Evolutionary conservation across 2,888 invertebrate species (phyloP).

Genomic region (Lapara coniferarum): DNA sequence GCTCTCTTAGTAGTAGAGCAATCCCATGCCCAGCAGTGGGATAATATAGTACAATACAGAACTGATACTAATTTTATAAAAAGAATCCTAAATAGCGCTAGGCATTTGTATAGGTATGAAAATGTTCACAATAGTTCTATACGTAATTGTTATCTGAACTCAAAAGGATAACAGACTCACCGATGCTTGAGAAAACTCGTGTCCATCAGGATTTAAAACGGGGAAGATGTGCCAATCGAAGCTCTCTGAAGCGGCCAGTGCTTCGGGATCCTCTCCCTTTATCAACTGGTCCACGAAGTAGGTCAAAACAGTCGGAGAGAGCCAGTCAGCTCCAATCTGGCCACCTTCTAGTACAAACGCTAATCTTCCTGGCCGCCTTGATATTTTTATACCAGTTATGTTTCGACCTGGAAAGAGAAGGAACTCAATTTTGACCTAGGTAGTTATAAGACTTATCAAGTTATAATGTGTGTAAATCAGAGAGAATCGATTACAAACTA

Average conservation of each 20-base stretch:
- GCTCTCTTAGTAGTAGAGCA: no score
- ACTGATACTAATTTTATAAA: no score
- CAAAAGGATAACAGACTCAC: constrained; percentile 55
- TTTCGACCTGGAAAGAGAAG: constrained; percentile 58
- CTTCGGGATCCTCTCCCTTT: constrained; percentile 76
- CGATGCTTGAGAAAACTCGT: constrained; percentile 85
- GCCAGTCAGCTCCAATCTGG: constrained; percentile 91
- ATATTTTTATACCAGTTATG: constrained; percentile 76
- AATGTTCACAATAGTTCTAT: no score
- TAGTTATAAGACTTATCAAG: no score
- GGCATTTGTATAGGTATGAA: no score
- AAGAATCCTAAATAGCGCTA: no score
- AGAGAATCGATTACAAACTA: no score
- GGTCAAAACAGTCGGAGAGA: constrained; percentile 85
- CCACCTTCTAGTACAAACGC: constrained; percentile 74
- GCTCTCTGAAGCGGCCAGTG: constrained; percentile 76
- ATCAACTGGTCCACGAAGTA: constrained; percentile 85
- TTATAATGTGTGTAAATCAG: no score
- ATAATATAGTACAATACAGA: no score
- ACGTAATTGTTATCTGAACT: no score
- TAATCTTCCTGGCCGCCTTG: constrained; percentile 54
- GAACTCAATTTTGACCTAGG: background rate
- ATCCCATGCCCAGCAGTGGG: no score
- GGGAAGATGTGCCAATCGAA: constrained; percentile 91
- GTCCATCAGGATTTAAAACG: constrained; percentile 90